Percentiles rank a stretch among this genome's conserved stretches.
These are phyloP conservation scores for Psittacula cyanocephala DNA, from an alignment of 2,113 vertebrate species.

Conservation along the genomic window DNA sequence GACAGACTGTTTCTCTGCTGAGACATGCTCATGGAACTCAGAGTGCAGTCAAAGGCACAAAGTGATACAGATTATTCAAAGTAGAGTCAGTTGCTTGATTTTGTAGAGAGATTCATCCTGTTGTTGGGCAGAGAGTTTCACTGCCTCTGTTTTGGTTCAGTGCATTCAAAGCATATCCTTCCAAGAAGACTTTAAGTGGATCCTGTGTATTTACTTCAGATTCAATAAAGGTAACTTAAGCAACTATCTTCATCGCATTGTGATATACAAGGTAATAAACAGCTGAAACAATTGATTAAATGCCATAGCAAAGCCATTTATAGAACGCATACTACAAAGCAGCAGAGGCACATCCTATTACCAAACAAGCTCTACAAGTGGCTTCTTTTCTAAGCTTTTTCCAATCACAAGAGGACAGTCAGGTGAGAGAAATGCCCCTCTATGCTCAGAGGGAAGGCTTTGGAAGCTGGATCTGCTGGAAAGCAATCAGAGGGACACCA, in stretches of 20 bases:
- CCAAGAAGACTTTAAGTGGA: conserved; percentile 49
- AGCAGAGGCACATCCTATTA: background rate
- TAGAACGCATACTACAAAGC: background rate
- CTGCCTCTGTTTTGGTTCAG: conserved; percentile 4
- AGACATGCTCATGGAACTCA: background rate
- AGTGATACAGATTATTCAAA: background rate
- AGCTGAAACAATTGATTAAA: conserved; percentile 71
- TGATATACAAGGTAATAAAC: conserved; percentile 71
- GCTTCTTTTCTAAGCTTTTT: background rate
- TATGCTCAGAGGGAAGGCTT: background rate
- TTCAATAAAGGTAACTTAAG: conserved; percentile 60
- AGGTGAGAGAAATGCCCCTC: background rate
- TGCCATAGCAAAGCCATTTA: conserved; percentile 51
- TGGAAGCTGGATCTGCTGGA: background rate
- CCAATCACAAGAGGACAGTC: background rate
- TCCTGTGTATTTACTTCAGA: conserved; percentile 62
- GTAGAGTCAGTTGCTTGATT: background rate
- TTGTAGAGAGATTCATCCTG: background rate
- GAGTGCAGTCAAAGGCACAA: background rate
- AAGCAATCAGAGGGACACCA: background rate
- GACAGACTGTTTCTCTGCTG: background rate
- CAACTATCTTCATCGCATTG: conserved; percentile 50
- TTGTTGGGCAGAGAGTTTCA: background rate
- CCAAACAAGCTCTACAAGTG: background rate
- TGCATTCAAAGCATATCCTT: conserved; percentile 24